Evolutionary conservation across 1,140 invertebrate species (phyloP), one percentile per base, ranked within the genome.

Genomic region (Drosophila asahinai): DNA sequence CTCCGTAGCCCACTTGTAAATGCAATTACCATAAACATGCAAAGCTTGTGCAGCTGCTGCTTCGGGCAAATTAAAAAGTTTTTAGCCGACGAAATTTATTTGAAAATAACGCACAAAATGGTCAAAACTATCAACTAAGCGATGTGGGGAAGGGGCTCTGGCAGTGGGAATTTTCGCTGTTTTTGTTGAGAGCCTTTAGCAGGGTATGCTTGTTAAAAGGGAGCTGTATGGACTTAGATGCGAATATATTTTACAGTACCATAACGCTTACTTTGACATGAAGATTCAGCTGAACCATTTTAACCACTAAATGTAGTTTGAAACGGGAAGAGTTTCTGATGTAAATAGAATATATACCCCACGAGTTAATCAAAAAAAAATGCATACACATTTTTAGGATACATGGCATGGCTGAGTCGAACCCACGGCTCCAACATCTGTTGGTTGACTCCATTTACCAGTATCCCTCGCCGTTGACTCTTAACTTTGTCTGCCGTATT

Each of bases 1-100:
- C 17, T n/a, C 65, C 51, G 61, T 19, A 25, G 52, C 36, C 68
- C 27, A 71, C 63, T 66, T 52, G 66, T 52, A 57, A 63, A 63
- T 59, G 77, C 77, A 77, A 89, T 89, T 86, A 87, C 74, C 86
- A 84, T 87, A 83, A 83, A 84, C 86, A 89, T 77, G 81, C 67
- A 74, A 83, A 77, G 63, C 77, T 75, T 52, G 63, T 63, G 81
- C 74, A 81, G 77, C 77, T 81, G 83, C 64, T 57, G 67, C 70
- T 57, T 59, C 83, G 72, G 52, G 67, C 71, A 71, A 83, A 83
- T 87, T 80, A 87, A 80, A 87, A 87, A 77, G 57, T 83, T 74
- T 73, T 67, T 45, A 55, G 59, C 72, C 71, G 15, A 75, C 70
- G 36, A 75, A 74, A 75, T 75, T 22, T 67, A 64, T 77, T 52